Evolutionary conservation across 2,113 vertebrate genomes (phyloP).

Genomic region (Cheilinus undulatus): DNA sequence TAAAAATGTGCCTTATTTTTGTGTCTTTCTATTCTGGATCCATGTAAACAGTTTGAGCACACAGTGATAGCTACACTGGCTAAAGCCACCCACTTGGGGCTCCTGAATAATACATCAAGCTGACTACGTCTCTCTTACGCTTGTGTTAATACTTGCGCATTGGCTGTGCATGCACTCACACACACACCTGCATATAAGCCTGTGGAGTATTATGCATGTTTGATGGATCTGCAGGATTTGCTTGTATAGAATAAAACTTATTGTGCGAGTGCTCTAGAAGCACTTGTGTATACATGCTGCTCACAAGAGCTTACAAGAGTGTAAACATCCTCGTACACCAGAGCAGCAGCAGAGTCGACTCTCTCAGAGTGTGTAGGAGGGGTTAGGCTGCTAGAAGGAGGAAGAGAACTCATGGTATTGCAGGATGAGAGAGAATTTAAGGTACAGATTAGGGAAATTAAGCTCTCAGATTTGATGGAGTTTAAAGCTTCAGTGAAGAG

Average conservation of each 20-base stretch:
- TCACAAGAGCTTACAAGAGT: slow-evolving; percentile 50
- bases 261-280: slow-evolving; percentile 22
- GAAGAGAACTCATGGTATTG: slow-evolving; percentile 33
- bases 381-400: slow-evolving; percentile 27
- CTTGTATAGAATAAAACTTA: slow-evolving; percentile 42
- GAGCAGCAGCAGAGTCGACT: slow-evolving; percentile 10
- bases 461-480: slow-evolving; percentile 52
- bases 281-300: slow-evolving; percentile 54
- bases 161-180: neutral
- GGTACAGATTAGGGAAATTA: slow-evolving; percentile 61
- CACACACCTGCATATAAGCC: slow-evolving; percentile 34
- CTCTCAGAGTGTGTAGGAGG: slow-evolving; percentile 34
- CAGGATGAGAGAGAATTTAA: slow-evolving; percentile 33
- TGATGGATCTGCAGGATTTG: slow-evolving; percentile 26
- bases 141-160: slow-evolving; percentile 55
- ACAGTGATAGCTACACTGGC: slow-evolving; percentile 59
- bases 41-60: slow-evolving; percentile 50
- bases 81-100: slow-evolving; percentile 61
- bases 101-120: slow-evolving; percentile 78
- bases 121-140: slow-evolving; percentile 43
- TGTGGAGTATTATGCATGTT: slow-evolving; percentile 24
- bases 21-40: slow-evolving; percentile 38
- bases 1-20: slow-evolving; percentile 25
- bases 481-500: too few relatives aligned
- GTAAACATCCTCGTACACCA: slow-evolving; percentile 51